phyloP scores from a whole-genome alignment of 2,113 vertebrate genomes.

The Ariopsis seemanni region DNA sequence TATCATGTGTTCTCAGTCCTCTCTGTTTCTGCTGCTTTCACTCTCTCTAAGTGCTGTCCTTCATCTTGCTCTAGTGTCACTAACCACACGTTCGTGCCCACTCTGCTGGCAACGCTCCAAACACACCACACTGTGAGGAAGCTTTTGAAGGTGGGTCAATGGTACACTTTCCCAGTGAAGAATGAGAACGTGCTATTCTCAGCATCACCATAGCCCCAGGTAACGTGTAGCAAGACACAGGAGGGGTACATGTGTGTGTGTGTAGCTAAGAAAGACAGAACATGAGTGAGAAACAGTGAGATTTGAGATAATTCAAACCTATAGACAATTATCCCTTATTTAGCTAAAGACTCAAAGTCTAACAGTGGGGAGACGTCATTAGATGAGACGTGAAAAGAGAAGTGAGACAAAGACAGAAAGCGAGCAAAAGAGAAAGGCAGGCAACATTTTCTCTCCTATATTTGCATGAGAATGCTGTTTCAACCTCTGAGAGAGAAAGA shows the following conservation, averaged over 20 bases:
- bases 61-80: conserved; percentile 44
- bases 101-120: conserved; percentile 44
- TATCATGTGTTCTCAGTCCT: conserved; percentile 9
- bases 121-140: conserved; percentile 42
- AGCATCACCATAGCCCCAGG: conserved; percentile 55
- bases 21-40: neutral
- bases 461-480: conserved; percentile 50
- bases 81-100: conserved; percentile 45
- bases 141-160: conserved; percentile 57
- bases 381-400: neutral
- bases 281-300: neutral
- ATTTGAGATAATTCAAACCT: conserved; percentile 11
- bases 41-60: conserved; percentile 40
- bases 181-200: conserved; percentile 59
- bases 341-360: conserved; percentile 8
- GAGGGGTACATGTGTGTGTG: conserved; percentile 26
- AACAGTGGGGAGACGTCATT: conserved; percentile 18
- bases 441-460: conserved; percentile 7
- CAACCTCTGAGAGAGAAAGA: conserved; percentile 36
- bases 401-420: neutral
- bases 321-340: conserved; percentile 37
- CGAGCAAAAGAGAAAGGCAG: neutral
- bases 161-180: conserved; percentile 55
- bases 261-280: conserved; percentile 7
- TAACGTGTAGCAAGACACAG: conserved; percentile 50